Evolutionary conservation across 2,888 invertebrate genomes (phyloP).

Genomic region (Brachyptera putata): DNA sequence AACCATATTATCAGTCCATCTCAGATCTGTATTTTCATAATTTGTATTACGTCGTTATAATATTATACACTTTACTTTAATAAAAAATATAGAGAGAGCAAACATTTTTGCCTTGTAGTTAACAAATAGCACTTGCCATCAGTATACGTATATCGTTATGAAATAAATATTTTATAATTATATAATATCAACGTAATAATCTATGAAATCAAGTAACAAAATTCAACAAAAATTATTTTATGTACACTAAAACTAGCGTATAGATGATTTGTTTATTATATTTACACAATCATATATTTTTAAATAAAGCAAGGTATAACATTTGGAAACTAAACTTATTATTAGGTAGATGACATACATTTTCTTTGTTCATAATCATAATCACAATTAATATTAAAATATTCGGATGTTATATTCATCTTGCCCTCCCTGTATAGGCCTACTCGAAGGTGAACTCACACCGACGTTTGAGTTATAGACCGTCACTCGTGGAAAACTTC

Average conservation of each 20-base stretch:
- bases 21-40: too few relatives aligned
- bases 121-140: slow-evolving; percentile 9
- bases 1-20: too few relatives aligned
- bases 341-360: slow-evolving; percentile 1
- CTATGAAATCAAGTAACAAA: slow-evolving; percentile 7
- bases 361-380: slow-evolving; percentile 3
- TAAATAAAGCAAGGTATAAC: slow-evolving; percentile 1
- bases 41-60: too few relatives aligned
- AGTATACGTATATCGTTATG: slow-evolving; percentile 19
- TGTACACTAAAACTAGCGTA: slow-evolving; percentile 16
- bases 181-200: slow-evolving; percentile 4
- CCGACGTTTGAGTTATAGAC: too few relatives aligned
- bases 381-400: slow-evolving; percentile 17
- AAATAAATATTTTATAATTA: slow-evolving; percentile 11
- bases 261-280: not conserved
- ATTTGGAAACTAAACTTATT: not conserved
- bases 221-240: slow-evolving; percentile 12
- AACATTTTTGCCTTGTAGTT: slow-evolving; percentile 9
- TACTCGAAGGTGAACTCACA: too few relatives aligned
- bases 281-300: not conserved
- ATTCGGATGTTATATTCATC: too few relatives aligned
- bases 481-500: not conserved
- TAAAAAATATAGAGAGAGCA: slow-evolving; percentile 21
- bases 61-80: slow-evolving; percentile 3
- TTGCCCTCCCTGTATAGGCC: too few relatives aligned